Conservation (phyloP, 30 jellyfish, hydroid and myxozoan genomes). For the Cassiopea andromeda region DNA sequence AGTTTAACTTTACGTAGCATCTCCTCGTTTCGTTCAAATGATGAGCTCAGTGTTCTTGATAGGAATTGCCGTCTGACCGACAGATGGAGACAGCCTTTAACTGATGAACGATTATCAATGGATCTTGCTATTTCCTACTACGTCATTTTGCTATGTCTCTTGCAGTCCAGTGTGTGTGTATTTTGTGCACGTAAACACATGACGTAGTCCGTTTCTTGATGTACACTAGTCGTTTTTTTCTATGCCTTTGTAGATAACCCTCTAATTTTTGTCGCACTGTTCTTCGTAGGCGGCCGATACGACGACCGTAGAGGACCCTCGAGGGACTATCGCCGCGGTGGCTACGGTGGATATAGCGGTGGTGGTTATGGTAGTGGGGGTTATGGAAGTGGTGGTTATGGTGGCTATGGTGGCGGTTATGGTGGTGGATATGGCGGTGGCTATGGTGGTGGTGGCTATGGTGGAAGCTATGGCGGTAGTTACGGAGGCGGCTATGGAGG, state of each 20-base stretch:
- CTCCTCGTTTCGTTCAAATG: constrained; percentile 25
- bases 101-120: constrained; percentile 38
- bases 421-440: constrained; percentile 43
- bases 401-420: constrained; percentile 24
- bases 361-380: constrained; percentile 12
- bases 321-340: constrained; percentile 79
- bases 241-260: too few relatives aligned
- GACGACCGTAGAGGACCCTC: constrained; percentile 57
- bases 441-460: constrained; percentile 24
- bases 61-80: constrained; percentile 64
- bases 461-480: constrained; percentile 36
- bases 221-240: background rate
- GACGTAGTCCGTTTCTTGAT: background rate
- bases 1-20: background rate
- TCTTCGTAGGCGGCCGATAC: background rate
- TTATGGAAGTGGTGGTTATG: background rate
- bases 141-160: background rate
- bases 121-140: background rate
- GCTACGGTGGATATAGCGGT: constrained; percentile 11
- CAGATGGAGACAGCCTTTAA: constrained; percentile 9
- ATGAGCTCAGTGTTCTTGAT: constrained; percentile 45
- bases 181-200: too few relatives aligned
- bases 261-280: too few relatives aligned
- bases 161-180: background rate
- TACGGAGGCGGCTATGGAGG: constrained; percentile 63